Conservation (phyloP, 2,888 invertebrate genomes). For the Limnephilus marmoratus region DNA sequence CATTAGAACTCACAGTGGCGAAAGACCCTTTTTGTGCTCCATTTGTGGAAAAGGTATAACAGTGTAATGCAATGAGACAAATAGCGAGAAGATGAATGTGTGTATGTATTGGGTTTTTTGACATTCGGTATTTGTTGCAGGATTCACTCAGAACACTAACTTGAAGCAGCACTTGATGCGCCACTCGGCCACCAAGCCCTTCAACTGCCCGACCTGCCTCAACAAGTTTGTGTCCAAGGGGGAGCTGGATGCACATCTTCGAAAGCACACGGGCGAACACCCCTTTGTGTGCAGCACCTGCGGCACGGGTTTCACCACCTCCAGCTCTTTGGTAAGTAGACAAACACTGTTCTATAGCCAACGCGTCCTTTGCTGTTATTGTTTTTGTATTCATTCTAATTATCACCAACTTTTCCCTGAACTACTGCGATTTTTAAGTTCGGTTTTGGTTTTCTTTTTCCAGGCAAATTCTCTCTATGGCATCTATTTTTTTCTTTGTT, state of each 20-base stretch:
- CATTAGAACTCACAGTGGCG: slow-evolving; percentile 72
- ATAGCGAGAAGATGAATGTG: too few relatives aligned
- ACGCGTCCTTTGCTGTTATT: neutral
- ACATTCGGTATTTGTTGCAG: slow-evolving; percentile 51
- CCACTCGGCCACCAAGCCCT: slow-evolving; percentile 72
- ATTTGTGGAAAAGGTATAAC: slow-evolving; percentile 70
- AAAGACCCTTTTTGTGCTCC: slow-evolving; percentile 71
- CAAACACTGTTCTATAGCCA: neutral
- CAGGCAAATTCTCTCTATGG: too few relatives aligned
- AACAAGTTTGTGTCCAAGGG: slow-evolving; percentile 71
- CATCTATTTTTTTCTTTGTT: too few relatives aligned
- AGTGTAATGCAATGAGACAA: neutral
- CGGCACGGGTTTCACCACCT: slow-evolving; percentile 71
- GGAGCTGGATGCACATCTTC: slow-evolving; percentile 71
- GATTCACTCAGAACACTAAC: slow-evolving; percentile 72
- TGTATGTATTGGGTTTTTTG: neutral
- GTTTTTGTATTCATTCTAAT: neutral
- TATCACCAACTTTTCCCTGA: neutral
- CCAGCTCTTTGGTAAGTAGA: slow-evolving; percentile 69
- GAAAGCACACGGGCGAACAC: slow-evolving; percentile 72
- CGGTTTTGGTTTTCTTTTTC: too few relatives aligned
- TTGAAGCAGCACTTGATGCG: slow-evolving; percentile 72
- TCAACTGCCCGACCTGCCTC: slow-evolving; percentile 70
- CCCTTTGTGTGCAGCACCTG: slow-evolving; percentile 72
- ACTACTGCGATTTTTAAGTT: too few relatives aligned